Evolutionary conservation across 2,113 vertebrate genomes (phyloP), one percentile per base, ranked within the genome.

Genomic region (Mystacornis crossleyi): DNA sequence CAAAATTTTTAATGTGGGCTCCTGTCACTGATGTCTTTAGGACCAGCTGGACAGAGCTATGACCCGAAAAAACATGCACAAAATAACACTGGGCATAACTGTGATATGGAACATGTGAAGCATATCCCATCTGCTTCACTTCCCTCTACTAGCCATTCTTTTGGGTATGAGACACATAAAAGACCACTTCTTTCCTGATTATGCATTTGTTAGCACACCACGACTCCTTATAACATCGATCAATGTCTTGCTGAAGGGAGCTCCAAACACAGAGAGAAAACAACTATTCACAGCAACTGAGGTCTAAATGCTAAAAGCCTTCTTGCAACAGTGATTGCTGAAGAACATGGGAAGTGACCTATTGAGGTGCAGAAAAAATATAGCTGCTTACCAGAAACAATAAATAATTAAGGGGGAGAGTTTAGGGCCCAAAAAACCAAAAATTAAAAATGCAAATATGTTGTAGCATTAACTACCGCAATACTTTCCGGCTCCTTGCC

Each of bases 221-320:
- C 6, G 0, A 20, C 8, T n/a, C 15, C 53, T 60, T 60, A 11
- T 14, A 67, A 34, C 10, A 60, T 3, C 5, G 3, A 34, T 2
- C 0, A 0, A 6, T 29, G 38, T 1, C n/a, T 48, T 67, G 36
- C 34, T 65, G 15, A 18, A 40, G 47, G 51, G 18, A 62, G 48
- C 19, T 71, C 36, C 78, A 72, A 71, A 66, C 0, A 3, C 45
- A 65, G 50, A 45, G 23, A 69, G n/a, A 14, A 75, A 85, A 51
- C 4, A 36, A 36, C 21, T 28, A 17, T 6, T 73, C 42, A 42
- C 33, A 47, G 24, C 17, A 79, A 69, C 13, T 14, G 4, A 43
- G 31, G 8, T 47, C 26, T 74, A 23, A 20, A 55, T 40, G 60
- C 42, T 25, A 34, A 50, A 55, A 23, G 34, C 24, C 45, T 57